These are phyloP conservation scores for Samia ricini DNA, from an alignment of 1,140 invertebrate genomes.

Conservation along the genomic window DNA sequence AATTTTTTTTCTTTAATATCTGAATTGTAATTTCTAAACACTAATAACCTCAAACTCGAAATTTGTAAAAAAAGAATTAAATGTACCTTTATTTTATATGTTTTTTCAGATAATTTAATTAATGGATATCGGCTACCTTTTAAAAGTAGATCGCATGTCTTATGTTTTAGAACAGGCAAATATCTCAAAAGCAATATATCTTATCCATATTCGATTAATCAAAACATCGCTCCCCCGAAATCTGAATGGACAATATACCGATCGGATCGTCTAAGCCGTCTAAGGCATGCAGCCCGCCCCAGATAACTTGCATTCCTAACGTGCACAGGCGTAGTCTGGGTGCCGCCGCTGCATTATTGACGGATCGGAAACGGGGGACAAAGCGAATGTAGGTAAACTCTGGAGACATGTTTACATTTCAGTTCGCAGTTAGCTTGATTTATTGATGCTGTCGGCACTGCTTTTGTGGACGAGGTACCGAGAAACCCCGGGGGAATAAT, in stretches of 20 bases:
- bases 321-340: slow-evolving; percentile 14
- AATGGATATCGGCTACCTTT: no score
- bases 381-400: slow-evolving; percentile 1
- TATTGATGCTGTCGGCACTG: background rate
- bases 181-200: no score
- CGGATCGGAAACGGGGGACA: background rate
- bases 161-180: no score
- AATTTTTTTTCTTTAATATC: no score
- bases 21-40: no score
- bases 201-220: no score
- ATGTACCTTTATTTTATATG: no score
- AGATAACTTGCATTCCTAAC: slow-evolving; percentile 18
- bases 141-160: no score
- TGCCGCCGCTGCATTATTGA: slow-evolving; percentile 17
- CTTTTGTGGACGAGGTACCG: background rate
- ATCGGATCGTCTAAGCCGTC: slow-evolving; percentile 12
- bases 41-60: no score
- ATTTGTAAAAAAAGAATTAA: no score
- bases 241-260: slow-evolving; percentile 10
- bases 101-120: no score
- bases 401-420: background rate
- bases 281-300: slow-evolving; percentile 11
- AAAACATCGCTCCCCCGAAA: no score
- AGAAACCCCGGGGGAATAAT: background rate
- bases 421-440: background rate